These are phyloP conservation scores for Drosophila repletoides DNA, from an alignment of 1,140 invertebrate species.

Conservation along the genomic window DNA sequence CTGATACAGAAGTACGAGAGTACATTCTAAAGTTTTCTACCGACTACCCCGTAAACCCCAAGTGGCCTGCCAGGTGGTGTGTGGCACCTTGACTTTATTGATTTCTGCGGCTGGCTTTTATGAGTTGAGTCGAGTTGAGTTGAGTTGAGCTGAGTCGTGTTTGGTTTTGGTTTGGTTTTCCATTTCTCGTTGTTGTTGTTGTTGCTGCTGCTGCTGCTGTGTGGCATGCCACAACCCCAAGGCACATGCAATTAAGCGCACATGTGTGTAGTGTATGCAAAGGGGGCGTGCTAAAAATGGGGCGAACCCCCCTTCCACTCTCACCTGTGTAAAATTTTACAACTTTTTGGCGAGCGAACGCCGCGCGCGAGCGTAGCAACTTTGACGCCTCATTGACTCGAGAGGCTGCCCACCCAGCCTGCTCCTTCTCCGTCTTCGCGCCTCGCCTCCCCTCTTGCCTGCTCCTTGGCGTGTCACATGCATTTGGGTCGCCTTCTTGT, in stretches of 20 bases:
- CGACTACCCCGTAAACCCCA: background rate
- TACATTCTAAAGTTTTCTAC: slow-evolving; percentile 66
- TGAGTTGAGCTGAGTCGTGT: slow-evolving; percentile 12
- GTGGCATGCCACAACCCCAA: slow-evolving; percentile 55
- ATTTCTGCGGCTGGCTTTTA: slow-evolving; percentile 80
- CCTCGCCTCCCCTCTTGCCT: background rate
- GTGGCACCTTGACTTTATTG: slow-evolving; percentile 82
- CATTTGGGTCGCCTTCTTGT: slow-evolving; percentile 67
- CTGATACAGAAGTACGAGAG: slow-evolving; percentile 55
- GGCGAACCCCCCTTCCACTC: background rate
- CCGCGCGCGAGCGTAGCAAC: slow-evolving; percentile 60
- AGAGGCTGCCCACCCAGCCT: slow-evolving; percentile 51
- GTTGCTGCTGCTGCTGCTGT: no score
- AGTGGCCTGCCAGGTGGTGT: slow-evolving; percentile 31
- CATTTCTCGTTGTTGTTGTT: no score
- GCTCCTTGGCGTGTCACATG: slow-evolving; percentile 71
- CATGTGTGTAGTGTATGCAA: slow-evolving; percentile 74
- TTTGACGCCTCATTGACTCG: slow-evolving; percentile 79
- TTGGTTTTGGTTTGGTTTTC: slow-evolving; percentile 52
- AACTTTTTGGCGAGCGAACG: slow-evolving; percentile 54
- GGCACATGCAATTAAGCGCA: slow-evolving; percentile 80
- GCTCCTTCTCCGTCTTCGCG: background rate
- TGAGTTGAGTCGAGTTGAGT: slow-evolving; percentile 46
- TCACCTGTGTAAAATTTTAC: slow-evolving; percentile 69
- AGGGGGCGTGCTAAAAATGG: no score